A percentile compares a stretch with the other conserved stretches of the same genome.
Evolutionary conservation across 2,113 vertebrate species (phyloP).

Genomic region (Ophthalmolycus amberensis): DNA sequence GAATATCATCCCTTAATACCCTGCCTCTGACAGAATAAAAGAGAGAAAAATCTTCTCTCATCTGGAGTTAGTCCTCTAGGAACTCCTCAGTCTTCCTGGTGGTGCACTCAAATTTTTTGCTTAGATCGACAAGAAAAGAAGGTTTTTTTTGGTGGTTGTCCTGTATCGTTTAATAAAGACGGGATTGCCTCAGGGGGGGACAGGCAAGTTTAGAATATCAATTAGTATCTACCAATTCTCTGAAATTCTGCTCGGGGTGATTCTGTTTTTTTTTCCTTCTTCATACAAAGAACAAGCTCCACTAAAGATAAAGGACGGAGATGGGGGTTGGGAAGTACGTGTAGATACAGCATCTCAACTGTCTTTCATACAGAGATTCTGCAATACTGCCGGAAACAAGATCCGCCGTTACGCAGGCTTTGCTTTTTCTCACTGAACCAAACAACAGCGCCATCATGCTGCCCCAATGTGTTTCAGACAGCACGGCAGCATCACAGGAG

Average conservation of each 20-base stretch:
- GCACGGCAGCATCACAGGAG: no score
- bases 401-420: no score
- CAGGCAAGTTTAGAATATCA: conserved; percentile 80
- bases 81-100: conserved; percentile 41
- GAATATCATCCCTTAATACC: neutral
- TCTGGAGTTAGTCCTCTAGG: conserved; percentile 41
- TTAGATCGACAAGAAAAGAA: conserved; percentile 76
- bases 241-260: conserved; percentile 51
- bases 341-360: conserved; percentile 10
- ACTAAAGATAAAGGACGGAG: conserved; percentile 58
- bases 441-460: no score
- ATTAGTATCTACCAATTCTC: conserved; percentile 75
- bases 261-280: conserved; percentile 35
- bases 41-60: conserved; percentile 10
- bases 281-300: conserved; percentile 33
- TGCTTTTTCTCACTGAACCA: no score
- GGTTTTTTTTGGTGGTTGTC: conserved; percentile 60
- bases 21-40: neutral
- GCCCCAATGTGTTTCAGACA: no score
- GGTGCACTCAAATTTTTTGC: conserved; percentile 60
- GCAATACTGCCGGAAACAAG: no score
- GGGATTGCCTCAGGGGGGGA: conserved; percentile 65
- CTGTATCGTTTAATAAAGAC: conserved; percentile 71
- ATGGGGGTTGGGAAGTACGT: conserved; percentile 5
- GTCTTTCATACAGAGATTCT: no score